Conservation (phyloP, 2,113 vertebrate genomes). For the Halcyon malimbica region DNA sequence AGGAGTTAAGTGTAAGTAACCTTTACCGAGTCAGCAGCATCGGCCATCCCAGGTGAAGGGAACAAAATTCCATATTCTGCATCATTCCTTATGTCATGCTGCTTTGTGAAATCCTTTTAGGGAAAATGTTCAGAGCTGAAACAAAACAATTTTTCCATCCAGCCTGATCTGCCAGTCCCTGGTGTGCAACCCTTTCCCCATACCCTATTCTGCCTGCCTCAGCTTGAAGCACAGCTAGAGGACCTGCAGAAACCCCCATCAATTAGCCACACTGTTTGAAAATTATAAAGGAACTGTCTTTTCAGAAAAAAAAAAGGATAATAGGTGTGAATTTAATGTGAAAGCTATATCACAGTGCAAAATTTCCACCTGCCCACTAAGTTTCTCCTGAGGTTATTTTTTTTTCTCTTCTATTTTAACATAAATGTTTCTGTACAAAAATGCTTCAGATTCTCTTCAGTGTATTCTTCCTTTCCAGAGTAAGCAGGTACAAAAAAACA, state of each 20-base stretch:
- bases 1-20: background rate
- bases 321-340: slow-evolving; percentile 39
- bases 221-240: background rate
- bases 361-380: slow-evolving; percentile 74
- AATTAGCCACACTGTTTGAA: background rate
- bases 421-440: slow-evolving; percentile 29
- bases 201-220: background rate
- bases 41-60: background rate
- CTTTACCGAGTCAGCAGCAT: background rate
- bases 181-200: background rate
- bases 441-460: background rate
- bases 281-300: slow-evolving; percentile 11
- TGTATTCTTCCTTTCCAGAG: background rate
- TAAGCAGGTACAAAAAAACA: slow-evolving; percentile 27
- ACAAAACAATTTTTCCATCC: background rate
- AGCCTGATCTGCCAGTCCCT: background rate
- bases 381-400: slow-evolving; percentile 62
- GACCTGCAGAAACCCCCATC: slow-evolving; percentile 2
- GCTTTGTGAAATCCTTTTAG: background rate
- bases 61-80: background rate
- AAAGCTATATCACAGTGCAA: slow-evolving; percentile 76
- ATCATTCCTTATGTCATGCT: background rate
- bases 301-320: slow-evolving; percentile 4
- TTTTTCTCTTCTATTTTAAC: background rate
- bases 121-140: background rate